These are phyloP conservation scores for Nibea coibor DNA, from an alignment of 2,113 vertebrate species.

Conservation along the genomic window DNA sequence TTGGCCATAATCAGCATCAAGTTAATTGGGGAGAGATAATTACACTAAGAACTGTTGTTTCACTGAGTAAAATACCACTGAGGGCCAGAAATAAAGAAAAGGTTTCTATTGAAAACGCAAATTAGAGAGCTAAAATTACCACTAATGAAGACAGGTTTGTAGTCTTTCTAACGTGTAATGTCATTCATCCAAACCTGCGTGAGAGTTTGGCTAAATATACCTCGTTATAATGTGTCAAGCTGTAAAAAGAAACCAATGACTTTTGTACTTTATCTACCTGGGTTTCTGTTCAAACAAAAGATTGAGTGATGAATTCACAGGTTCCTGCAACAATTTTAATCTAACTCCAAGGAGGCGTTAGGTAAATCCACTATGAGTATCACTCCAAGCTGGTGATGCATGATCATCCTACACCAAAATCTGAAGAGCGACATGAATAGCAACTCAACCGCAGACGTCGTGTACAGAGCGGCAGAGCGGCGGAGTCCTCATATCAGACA, in stretches of 20 bases:
- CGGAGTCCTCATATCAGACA: neutral
- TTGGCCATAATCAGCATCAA: neutral
- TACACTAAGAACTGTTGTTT: neutral
- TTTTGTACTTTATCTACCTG: too few species aligned
- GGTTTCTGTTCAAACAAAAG: neutral
- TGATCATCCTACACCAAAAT: neutral
- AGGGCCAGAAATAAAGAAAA: neutral
- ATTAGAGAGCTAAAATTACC: neutral
- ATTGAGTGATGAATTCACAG: neutral
- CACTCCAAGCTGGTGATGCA: neutral
- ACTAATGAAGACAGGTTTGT: neutral
- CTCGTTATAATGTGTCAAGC: neutral
- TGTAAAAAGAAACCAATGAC: neutral
- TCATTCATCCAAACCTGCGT: neutral
- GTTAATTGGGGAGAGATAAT: constrained; percentile 28
- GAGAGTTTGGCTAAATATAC: neutral
- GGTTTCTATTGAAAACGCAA: neutral
- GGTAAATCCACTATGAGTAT: neutral
- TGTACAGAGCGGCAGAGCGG: neutral
- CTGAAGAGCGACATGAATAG: constrained; percentile 7
- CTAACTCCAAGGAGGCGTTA: neutral
- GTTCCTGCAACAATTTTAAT: neutral
- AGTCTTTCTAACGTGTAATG: neutral
- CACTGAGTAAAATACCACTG: neutral
- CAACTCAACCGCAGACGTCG: neutral